Evolutionary conservation across 2,888 invertebrate genomes (phyloP), one percentile per base, ranked within the genome.

Genomic region (Chorisops tibialis): DNA sequence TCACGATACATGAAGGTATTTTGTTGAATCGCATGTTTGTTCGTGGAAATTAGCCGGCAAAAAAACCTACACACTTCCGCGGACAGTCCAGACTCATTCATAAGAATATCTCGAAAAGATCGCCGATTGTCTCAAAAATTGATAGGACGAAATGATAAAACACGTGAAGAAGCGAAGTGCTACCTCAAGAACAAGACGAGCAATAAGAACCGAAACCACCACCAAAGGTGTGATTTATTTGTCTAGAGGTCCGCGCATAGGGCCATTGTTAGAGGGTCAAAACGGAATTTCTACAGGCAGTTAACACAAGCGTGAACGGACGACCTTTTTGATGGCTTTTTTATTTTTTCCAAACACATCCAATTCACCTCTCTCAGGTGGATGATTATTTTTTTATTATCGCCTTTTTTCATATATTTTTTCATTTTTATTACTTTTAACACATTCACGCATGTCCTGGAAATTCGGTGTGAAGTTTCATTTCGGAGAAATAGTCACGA

Each of bases 161-260:
- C 24, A 22, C 56, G 9, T 43, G 22, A 18, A 45, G 43, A 45
- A 56, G 6, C 30, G 16, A 56, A 45, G 30, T 39, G 56, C 56
- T 56, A 56, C 56, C 45, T 43, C n/a, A 21, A 41, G 3, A 16
- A 39, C 7, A 35, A 16, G 7, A 14, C 14, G 9, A n/a, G 18
- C 43, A 21, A 45, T 43, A 43, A 24, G 43, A 56, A 18, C 43
- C 56, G 43, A 56, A 56, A 21, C 43, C 45, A 54, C 54, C 54
- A 56, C 56, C 56, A 56, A 56, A 56, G 56, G 56, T 56, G 56
- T 56, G 56, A 56, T 56, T 56, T 56, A 56, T 56, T 56, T 56
- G 56, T 56, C 56, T 56, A 43, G 43, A 56, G 9, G 56, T 30
- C 12, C 18, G 30, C 54, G 41, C 56, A 56, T 16, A 7, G 45